Evolutionary conservation across 2,888 invertebrate species (phyloP), one percentile per base, ranked within the genome.

Genomic region (Pseudeuparius sepicola): DNA sequence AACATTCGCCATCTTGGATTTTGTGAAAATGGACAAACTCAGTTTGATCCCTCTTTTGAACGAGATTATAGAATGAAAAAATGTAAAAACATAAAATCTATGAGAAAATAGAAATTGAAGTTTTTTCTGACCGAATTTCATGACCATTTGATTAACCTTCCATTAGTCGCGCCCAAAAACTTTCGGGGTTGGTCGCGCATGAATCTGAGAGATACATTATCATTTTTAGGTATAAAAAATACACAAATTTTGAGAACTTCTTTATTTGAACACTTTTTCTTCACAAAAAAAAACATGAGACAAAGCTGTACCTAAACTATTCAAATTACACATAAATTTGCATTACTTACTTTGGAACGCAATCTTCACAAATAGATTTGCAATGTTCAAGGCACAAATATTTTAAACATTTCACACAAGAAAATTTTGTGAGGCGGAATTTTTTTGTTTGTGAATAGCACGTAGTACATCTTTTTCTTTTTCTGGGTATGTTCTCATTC

Each of bases 181-280:
- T 20, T 20, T 20, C n/a, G 20, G n/a, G 20, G n/a, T 20, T 20
- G 20, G 20, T 20, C 20, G 20, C 20, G n/a, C 20, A 20, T 20
- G 20, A 7, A 7, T 20, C 20, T 20, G 20, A n/a, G 6, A n/a
- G 20, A 20, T 20, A 20, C 20, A 20, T 20, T 20, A 20, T n/a
- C 20, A 20, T 20, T 20, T 20, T 20, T 20, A 20, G 20, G 6
- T 20, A 7, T 20, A 20, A 20, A 20, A n/a, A n/a, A n/a, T n/a
- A n/a, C n/a, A n/a, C n/a, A n/a, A 20, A 20, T 20, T 7, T 20
- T n/a, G 20, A 20, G n/a, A 20, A n/a, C 20, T 20, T 6, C 20
- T 20, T 20, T 20, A 20, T n/a, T 7, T 7, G 20, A 20, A 20
- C 6, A 20, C 6, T 20, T 20, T 7, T 20, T 7, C n/a, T 20